phyloP scores from a whole-genome alignment of 2,888 invertebrate genomes.

The Eulithis prunata region DNA sequence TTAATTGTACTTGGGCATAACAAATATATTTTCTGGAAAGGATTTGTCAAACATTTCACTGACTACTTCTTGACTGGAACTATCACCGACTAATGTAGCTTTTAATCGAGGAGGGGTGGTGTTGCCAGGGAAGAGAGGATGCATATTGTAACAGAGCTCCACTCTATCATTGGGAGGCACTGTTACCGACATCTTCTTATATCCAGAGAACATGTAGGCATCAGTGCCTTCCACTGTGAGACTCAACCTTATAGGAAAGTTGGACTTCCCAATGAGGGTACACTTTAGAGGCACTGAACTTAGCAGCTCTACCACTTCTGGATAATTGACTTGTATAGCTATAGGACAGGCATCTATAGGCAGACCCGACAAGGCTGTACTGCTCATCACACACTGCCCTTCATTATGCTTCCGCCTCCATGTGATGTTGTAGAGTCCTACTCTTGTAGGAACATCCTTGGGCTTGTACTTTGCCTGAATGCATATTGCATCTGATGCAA shows the following conservation, averaged over 20 bases:
- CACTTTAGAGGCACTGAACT: slow-evolving; percentile 89
- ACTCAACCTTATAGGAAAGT: slow-evolving; percentile 88
- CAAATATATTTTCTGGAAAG: slow-evolving; percentile 80
- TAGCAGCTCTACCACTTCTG: slow-evolving; percentile 90
- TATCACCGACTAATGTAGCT: slow-evolving; percentile 77
- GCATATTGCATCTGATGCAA: slow-evolving; percentile 76
- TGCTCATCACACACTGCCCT: slow-evolving; percentile 77
- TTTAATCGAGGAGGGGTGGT: slow-evolving; percentile 87
- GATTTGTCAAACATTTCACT: slow-evolving; percentile 79
- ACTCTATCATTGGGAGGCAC: slow-evolving; percentile 86
- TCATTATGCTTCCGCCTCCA: slow-evolving; percentile 68
- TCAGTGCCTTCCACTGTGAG: slow-evolving; percentile 92
- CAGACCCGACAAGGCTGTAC: slow-evolving; percentile 82
- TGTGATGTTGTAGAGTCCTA: slow-evolving; percentile 77
- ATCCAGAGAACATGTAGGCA: slow-evolving; percentile 97
- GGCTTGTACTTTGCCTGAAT: slow-evolving; percentile 73
- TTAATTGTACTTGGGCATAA: slow-evolving; percentile 83
- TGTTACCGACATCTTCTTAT: slow-evolving; percentile 90
- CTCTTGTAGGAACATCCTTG: slow-evolving; percentile 70
- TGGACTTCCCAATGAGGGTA: slow-evolving; percentile 88
- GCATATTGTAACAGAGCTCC: slow-evolving; percentile 89
- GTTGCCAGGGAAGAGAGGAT: slow-evolving; percentile 90
- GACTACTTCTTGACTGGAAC: slow-evolving; percentile 66
- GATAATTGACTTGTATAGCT: slow-evolving; percentile 85
- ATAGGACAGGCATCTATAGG: slow-evolving; percentile 86